These are phyloP conservation scores for Philantomba maxwellii DNA, from an alignment of 2,113 vertebrate species.

Conservation along the genomic window DNA sequence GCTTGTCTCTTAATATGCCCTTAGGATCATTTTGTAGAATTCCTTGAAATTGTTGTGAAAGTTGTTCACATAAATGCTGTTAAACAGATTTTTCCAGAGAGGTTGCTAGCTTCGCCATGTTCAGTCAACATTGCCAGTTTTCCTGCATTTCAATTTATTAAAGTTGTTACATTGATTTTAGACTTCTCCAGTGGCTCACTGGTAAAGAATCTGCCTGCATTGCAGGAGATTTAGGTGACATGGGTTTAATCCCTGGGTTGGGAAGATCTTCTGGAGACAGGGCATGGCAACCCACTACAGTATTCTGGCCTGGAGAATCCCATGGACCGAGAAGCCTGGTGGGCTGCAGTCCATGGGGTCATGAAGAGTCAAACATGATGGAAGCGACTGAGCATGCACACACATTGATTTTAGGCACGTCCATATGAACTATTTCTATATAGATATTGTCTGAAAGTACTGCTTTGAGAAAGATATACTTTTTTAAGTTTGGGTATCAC, in stretches of 20 bases:
- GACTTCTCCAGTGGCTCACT: background rate
- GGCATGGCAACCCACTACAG: background rate
- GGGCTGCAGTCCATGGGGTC: no score
- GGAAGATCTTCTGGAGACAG: background rate
- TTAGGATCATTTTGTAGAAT: background rate
- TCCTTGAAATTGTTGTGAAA: background rate
- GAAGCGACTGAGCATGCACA: background rate
- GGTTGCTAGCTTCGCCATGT: background rate
- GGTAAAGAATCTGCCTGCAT: background rate
- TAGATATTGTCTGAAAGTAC: background rate
- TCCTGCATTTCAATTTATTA: background rate
- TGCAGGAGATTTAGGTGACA: background rate
- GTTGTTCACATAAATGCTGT: background rate
- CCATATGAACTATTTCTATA: background rate
- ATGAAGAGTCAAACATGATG: accelerated
- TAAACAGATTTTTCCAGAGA: background rate
- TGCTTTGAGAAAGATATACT: background rate
- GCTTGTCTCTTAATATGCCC: background rate
- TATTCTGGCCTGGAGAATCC: background rate
- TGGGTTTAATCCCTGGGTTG: background rate
- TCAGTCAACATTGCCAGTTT: background rate
- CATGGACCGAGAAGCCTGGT: no score
- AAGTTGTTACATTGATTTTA: background rate
- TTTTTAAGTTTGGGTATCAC: background rate
- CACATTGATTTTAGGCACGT: background rate